Evolutionary conservation across 2,888 invertebrate genomes (phyloP).

Genomic region (Nudaria mundana): DNA sequence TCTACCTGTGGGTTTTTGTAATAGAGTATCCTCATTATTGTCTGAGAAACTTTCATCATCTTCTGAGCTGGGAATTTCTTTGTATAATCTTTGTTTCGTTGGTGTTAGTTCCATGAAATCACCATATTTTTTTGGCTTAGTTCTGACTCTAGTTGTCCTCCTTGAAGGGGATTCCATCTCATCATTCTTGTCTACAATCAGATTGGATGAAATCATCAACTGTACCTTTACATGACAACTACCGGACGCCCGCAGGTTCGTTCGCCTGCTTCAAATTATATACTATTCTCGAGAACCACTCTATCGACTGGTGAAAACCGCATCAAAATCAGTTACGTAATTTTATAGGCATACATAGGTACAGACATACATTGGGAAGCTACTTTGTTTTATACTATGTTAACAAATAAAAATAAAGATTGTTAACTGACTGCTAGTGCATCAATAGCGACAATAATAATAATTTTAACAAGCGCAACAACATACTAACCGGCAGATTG

Average conservation of each 20-base stretch:
- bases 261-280: no score
- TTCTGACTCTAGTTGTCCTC: constrained; percentile 52
- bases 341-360: no score
- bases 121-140: constrained; percentile 63
- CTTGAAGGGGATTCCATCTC: constrained; percentile 46
- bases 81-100: constrained; percentile 38
- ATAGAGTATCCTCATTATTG: constrained; percentile 30
- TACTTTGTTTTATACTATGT: no score
- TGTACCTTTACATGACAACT: no score
- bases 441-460: not conserved
- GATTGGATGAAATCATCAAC: no score
- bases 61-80: constrained; percentile 27
- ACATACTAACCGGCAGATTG: constrained; percentile 12
- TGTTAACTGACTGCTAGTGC: not conserved
- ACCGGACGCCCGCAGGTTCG: no score
- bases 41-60: constrained; percentile 42
- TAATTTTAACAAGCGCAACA: not conserved
- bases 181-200: constrained; percentile 14
- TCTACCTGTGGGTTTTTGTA: constrained; percentile 59
- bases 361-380: no score
- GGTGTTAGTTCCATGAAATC: constrained; percentile 55
- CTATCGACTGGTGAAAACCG: no score
- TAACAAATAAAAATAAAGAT: not conserved
- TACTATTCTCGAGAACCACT: no score
- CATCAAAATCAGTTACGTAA: no score